Evolutionary conservation across 2,113 vertebrate genomes (phyloP), one percentile per base, ranked within the genome.

Genomic region (Rhadina sibilatrix): DNA sequence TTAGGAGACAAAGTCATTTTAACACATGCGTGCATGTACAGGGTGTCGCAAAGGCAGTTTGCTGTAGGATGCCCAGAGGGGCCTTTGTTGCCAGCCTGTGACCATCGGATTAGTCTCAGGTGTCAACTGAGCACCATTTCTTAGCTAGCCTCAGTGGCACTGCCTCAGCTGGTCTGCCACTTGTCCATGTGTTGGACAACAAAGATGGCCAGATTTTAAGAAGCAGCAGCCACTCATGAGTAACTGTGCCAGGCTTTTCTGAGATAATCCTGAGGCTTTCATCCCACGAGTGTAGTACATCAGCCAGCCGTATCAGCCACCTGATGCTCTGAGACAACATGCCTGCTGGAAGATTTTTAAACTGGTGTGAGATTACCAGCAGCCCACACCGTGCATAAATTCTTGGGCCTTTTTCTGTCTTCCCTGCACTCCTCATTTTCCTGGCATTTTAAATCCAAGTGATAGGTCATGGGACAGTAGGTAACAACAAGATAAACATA

Each of bases 281-380:
- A 63, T 52, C 52, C 38, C 4, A 5, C 40, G 0, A 42, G 27
- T 28, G 30, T 40, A 10, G 35, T 28, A 23, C 1, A 0, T 27
- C 33, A 77, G 30, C 31, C 59, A 69, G 59, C 38, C 3, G 0
- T 28, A 17, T 56, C 40, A 42, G n/a, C 28, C 53, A 20, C 21
- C 38, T 52, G 31, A 40, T 64, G 75, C 49, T 72, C 38, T 44
- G 27, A 0, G 0, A 60, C 44, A 82, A 6, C 0, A 2, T 0
- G 0, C 11, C 18, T 52, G 63, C 37, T 38, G 1, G 25, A 69
- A 35, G 17, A 3, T 50, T 50, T 71, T 52, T 24, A 17, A 56
- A 49, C 23, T 33, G 53, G 10, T 30, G 20, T 46, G 46, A 80
- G 61, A 60, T 56, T 49, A 46, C 69, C 61, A 66, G 42, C 82